These are phyloP conservation scores for Globia sparganii DNA, from an alignment of 2,888 invertebrate genomes.

Conservation along the genomic window DNA sequence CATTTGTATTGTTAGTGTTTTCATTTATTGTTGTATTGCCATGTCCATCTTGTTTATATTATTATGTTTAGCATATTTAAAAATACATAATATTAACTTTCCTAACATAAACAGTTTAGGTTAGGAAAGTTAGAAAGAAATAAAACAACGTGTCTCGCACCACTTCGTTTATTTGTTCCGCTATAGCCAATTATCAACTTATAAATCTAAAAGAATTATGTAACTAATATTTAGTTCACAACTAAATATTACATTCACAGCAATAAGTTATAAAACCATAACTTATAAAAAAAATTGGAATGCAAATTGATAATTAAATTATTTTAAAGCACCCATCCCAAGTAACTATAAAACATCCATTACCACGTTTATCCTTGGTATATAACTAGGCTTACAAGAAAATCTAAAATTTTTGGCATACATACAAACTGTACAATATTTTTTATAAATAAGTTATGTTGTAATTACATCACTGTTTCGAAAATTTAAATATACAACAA, in stretches of 20 bases:
- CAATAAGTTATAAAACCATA: constrained; percentile 24
- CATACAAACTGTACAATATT: constrained; percentile 41
- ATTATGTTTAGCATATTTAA: too few relatives aligned
- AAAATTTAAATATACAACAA: constrained; percentile 30
- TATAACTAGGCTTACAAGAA: constrained; percentile 26
- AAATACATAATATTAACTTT: too few relatives aligned
- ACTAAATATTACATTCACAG: constrained; percentile 59
- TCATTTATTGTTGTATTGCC: too few relatives aligned
- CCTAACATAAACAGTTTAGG: too few relatives aligned
- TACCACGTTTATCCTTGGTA: constrained; percentile 48
- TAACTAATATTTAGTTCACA: constrained; percentile 48
- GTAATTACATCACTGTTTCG: constrained; percentile 46
- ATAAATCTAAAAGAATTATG: constrained; percentile 45
- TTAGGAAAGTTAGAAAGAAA: background rate
- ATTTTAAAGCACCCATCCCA: constrained; percentile 52
- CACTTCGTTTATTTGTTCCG: constrained; percentile 63
- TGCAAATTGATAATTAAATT: constrained; percentile 32
- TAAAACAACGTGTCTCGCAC: constrained; percentile 46
- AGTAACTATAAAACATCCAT: constrained; percentile 46
- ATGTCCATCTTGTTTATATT: too few relatives aligned
- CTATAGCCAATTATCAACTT: constrained; percentile 67
- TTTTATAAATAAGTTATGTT: constrained; percentile 31
- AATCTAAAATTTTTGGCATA: constrained; percentile 26
- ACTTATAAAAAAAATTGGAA: background rate
- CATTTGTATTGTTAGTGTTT: too few relatives aligned